Evolutionary conservation across 2,888 invertebrate genomes (phyloP), one percentile per base, ranked within the genome.

Genomic region (Cephalotes varians): DNA sequence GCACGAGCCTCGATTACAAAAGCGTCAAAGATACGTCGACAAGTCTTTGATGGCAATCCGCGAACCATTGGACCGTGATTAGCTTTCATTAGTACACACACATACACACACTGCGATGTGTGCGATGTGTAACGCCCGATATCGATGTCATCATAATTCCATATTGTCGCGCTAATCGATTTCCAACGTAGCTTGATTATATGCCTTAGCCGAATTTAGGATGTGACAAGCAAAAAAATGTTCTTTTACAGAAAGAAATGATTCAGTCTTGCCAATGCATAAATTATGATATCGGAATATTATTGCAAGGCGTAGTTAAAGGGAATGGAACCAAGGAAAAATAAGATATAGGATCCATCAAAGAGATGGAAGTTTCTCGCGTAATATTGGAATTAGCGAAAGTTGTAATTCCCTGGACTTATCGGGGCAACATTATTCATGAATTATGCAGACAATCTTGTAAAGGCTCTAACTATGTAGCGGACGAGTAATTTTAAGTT

Each of bases 381-480:
- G 69, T 69, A 77, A 77, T 77, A 77, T 77, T 34, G 56, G 77
- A 69, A 77, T 77, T 77, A 77, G 56, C 77, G 56, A 77, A 77
- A 77, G 77, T 77, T 77, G 69, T 77, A 77, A 77, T 69, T 77
- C 77, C 54, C 49, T 34, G 56, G 77, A 77, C 77, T 77, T 77
- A 77, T 77, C 77, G 56, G 44, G 31, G 77, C 77, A 69, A 56
- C 77, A 77, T 77, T 77, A 77, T 77, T 69, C 77, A 77, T 77
- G 77, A 77, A 77, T 77, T 77, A 77, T 77, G 77, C 77, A 77
- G 77, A 77, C 77, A 77, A 77, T 77, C 77, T 77, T 69, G 69
- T 77, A 69, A 77, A 77, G 69, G 56, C 56, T 77, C 77, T 77
- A 77, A 77, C 77, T 77, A 77, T 77, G 77, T 77, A 77, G 77